Conservation (phyloP, 2,888 invertebrate genomes). For the Dynastes maya region DNA sequence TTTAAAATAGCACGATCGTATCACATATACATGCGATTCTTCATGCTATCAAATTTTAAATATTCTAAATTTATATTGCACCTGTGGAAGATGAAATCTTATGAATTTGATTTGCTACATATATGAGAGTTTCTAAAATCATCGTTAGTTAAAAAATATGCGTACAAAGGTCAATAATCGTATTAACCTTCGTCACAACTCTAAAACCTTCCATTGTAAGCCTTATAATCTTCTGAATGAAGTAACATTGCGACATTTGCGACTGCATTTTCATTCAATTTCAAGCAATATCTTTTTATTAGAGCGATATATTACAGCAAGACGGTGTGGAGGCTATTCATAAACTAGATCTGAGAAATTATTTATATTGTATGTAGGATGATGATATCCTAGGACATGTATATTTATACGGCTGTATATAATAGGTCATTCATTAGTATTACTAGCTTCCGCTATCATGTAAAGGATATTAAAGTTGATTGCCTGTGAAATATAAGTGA, state of each 20-base stretch:
- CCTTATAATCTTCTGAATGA: no score
- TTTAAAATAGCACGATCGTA: no score
- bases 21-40: no score
- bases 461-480: conserved; percentile 18
- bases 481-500: background rate
- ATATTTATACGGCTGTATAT: background rate
- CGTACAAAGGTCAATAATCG: conserved; percentile 1
- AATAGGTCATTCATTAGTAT: conserved; percentile 9
- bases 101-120: background rate
- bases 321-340: background rate
- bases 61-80: background rate
- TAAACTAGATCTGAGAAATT: background rate
- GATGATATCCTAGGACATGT: conserved; percentile 6
- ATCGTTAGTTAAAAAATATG: background rate
- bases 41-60: no score
- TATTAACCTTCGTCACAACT: background rate
- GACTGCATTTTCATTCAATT: background rate
- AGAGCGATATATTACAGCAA: background rate
- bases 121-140: background rate
- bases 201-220: background rate
- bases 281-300: conserved; percentile 2
- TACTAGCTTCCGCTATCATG: background rate
- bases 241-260: background rate
- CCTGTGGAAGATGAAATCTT: no score
- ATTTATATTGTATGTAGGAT: conserved; percentile 12